Evolutionary conservation across 2,888 invertebrate species (phyloP).

Genomic region (Hirtodrosophila duncani): DNA sequence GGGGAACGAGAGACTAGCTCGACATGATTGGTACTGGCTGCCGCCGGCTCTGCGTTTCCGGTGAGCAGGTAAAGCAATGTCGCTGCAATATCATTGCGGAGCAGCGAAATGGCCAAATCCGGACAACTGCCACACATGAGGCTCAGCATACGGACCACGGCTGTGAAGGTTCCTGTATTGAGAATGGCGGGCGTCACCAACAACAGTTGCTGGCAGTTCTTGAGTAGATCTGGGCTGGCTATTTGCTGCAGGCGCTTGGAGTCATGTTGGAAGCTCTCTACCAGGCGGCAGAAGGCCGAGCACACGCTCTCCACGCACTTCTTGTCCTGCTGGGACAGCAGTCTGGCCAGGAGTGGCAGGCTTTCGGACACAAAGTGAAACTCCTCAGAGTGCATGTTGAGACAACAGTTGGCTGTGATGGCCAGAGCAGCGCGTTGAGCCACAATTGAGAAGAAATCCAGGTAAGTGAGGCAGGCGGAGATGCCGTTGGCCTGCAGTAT

Average conservation of each 20-base stretch:
- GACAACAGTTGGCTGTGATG: conserved; percentile 98
- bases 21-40: conserved; percentile 80
- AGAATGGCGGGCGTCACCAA: conserved; percentile 97
- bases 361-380: conserved; percentile 95
- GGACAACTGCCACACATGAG: conserved; percentile 97
- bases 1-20: conserved; percentile 94
- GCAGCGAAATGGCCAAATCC: conserved; percentile 92
- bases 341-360: conserved; percentile 88
- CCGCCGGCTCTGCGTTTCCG: conserved; percentile 85
- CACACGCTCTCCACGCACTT: conserved; percentile 99
- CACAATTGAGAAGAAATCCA: conserved; percentile 99
- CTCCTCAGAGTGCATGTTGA: conserved; percentile 94
- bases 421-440: conserved; percentile 97
- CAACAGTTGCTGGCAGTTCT: conserved; percentile 93
- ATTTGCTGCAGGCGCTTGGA: conserved; percentile 94
- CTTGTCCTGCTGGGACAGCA: conserved; percentile 93
- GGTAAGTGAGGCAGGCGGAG: conserved; percentile 95
- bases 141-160: conserved; percentile 96
- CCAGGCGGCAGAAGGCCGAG: conserved; percentile 95
- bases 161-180: conserved; percentile 96
- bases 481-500: conserved; percentile 97
- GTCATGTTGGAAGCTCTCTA: conserved; percentile 97
- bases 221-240: conserved; percentile 90
- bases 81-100: conserved; percentile 97
- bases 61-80: conserved; percentile 96